Base-by-base conservation (phyloP, 2,113 vertebrate genomes). In the Embiotoca jacksoni region DNA sequence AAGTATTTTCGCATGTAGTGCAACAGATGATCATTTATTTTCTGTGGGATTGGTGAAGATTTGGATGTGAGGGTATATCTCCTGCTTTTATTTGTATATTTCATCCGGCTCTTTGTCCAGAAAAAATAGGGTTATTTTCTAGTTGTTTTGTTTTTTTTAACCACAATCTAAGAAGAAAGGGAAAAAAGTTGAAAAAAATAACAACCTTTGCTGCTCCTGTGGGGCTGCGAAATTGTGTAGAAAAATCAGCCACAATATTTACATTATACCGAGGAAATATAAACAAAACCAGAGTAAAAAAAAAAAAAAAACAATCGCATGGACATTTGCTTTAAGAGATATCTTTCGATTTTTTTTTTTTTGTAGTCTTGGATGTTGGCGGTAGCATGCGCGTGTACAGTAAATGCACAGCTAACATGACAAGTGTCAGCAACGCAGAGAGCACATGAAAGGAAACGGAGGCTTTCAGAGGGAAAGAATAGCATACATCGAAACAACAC, bases 381-480 rank as follows among this genome's bases (percentile, higher is more conserved):
- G 35, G 35, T 57, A 62, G 49, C 61, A n/a, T 46, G 31, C 33
- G 16, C 30, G n/a, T n/a, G 58, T 9, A 44, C 41, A 63, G 31
- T 55, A 33, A 69, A 69, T 31, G 37, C 11, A 65, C 52, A 47
- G 44, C 59, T 52, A 23, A 15, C 72, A 36, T 30, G 50, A 30
- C 39, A n/a, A 41, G 49, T 53, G 60, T 57, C 33, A 31, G 54
- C 32, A 36, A 33, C 1, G 55, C 35, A 44, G 35, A 23, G 5
- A 56, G 37, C 55, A 44, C 30, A 78, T 73, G 9, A 86, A 71
- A 77, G 14, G 33, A 47, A 82, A 59, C 6, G 15, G 1, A 7
- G 9, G 31, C 33, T 50, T 41, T 58, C 11, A 63, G 67, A 62
- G 32, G 23, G n/a, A 60, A 16, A 66, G 7, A 69, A 33, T 15